These are phyloP conservation scores for Botia kubotai DNA, from an alignment of 2,797 vertebrate species.

Conservation along the genomic window DNA sequence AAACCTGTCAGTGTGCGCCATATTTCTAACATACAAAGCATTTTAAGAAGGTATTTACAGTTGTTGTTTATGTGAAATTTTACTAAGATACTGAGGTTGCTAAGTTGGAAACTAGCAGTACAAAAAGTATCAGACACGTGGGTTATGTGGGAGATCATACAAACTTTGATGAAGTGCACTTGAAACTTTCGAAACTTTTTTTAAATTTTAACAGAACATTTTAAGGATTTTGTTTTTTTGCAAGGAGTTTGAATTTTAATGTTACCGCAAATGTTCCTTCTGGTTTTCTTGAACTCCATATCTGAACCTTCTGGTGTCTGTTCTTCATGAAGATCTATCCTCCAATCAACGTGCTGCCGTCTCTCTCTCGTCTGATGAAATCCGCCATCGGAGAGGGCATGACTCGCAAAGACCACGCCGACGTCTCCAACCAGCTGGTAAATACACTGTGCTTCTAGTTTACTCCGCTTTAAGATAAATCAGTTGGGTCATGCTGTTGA, in stretches of 20 bases:
- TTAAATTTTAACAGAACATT: no score
- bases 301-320: conserved; percentile 15
- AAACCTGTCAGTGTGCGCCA: no score
- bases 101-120: no score
- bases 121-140: no score
- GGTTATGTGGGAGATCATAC: no score
- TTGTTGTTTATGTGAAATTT: no score
- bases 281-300: background rate
- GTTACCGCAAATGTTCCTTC: background rate
- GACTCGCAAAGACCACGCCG: conserved; percentile 84
- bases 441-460: conserved; percentile 22
- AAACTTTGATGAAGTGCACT: background rate
- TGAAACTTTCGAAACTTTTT: no score
- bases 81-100: no score
- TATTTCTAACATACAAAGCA: no score
- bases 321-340: conserved; percentile 79
- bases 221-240: no score
- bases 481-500: background rate
- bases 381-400: conserved; percentile 81
- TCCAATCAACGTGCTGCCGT: conserved; percentile 86
- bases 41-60: no score
- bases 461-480: background rate
- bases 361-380: conserved; percentile 84
- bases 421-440: conserved; percentile 88
- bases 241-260: background rate